Conservation (phyloP, 2,797 vertebrate genomes). For the Lacerta bilineata region DNA sequence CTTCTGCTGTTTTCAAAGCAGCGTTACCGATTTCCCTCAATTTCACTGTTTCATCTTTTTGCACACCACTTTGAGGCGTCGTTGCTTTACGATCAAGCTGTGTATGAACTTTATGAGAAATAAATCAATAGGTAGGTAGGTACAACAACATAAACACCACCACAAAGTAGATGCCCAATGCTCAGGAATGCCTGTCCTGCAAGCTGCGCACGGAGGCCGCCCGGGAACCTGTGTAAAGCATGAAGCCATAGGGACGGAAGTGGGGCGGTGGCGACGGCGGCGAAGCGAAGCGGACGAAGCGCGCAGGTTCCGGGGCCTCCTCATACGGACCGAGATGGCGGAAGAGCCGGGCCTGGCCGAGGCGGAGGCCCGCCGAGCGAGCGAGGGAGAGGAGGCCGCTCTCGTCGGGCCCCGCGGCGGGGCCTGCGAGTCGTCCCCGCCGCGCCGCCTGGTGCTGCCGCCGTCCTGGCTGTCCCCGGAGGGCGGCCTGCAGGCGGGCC, state of each 20-base stretch:
- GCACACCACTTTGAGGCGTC: too few relatives aligned
- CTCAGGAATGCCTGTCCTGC: too few relatives aligned
- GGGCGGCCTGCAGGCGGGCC: constrained; percentile 79
- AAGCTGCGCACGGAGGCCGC: not conserved
- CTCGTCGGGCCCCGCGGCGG: constrained; percentile 63
- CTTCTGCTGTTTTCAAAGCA: too few relatives aligned
- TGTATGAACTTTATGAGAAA: too few relatives aligned
- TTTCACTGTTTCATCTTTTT: too few relatives aligned
- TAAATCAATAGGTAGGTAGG: too few relatives aligned
- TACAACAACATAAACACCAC: too few relatives aligned
- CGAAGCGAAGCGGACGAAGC: not conserved
- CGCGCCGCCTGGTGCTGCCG: constrained; percentile 83
- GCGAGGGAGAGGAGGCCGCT: constrained; percentile 78
- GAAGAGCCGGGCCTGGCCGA: not conserved
- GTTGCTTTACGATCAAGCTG: too few relatives aligned
- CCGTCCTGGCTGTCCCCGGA: constrained; percentile 85
- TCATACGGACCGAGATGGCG: not conserved
- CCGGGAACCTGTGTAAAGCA: not conserved
- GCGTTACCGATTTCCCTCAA: too few relatives aligned
- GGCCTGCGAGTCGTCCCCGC: constrained; percentile 69
- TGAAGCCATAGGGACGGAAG: not conserved
- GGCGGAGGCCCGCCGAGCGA: constrained; percentile 57
- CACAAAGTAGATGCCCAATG: too few relatives aligned
- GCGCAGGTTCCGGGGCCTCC: constrained; percentile 24
- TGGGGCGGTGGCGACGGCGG: constrained; percentile 41